Conservation (phyloP, 2,113 vertebrate species). For the Symphodus melops region DNA sequence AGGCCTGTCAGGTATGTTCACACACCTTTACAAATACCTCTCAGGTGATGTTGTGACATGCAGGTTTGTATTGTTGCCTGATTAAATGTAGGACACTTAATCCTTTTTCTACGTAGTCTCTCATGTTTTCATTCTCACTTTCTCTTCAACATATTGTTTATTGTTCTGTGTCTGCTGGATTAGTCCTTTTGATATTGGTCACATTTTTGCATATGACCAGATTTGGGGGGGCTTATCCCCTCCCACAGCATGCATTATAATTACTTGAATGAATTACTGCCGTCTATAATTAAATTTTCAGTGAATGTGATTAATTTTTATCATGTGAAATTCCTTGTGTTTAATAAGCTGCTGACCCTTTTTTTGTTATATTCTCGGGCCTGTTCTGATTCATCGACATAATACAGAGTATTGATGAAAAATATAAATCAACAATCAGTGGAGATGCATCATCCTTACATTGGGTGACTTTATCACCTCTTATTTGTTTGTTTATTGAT, state of each 20-base stretch:
- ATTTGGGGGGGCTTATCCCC: neutral
- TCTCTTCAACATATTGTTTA: neutral
- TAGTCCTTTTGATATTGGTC: neutral
- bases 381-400: neutral
- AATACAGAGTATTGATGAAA: neutral
- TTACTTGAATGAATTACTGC: neutral
- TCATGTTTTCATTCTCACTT: neutral
- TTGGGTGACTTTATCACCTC: neutral
- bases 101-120: neutral
- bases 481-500: neutral
- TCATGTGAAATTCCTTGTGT: neutral
- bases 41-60: neutral
- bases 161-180: neutral
- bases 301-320: neutral
- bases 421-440: neutral
- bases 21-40: neutral
- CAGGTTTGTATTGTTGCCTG: no score
- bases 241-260: neutral
- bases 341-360: neutral
- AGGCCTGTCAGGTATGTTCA: slow-evolving; percentile 89
- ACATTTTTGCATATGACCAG: slow-evolving; percentile 17
- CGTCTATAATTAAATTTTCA: neutral
- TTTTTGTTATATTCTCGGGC: neutral
- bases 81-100: neutral
- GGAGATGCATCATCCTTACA: neutral